Conservation (phyloP, 2,888 invertebrate genomes). For the Cenopis cana region DNA sequence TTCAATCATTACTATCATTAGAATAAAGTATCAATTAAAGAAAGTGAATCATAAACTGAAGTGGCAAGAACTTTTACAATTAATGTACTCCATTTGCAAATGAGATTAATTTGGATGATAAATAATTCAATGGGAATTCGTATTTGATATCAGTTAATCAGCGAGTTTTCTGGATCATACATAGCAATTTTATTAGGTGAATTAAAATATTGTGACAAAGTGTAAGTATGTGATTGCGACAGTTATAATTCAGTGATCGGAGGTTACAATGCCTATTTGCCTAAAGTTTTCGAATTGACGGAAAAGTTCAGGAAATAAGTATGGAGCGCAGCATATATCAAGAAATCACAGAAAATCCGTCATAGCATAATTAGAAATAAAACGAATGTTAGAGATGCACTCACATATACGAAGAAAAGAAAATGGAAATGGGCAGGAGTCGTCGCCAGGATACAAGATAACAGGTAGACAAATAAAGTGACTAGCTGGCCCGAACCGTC, state of each 20-base stretch:
- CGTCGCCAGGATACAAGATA: too few species aligned
- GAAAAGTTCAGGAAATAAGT: too few species aligned
- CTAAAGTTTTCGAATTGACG: too few species aligned
- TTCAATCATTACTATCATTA: constrained; percentile 27
- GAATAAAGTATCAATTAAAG: constrained; percentile 28
- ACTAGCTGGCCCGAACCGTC: too few species aligned
- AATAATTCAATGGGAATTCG: constrained; percentile 8
- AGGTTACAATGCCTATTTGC: too few species aligned
- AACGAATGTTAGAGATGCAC: too few species aligned
- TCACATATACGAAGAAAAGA: too few species aligned
- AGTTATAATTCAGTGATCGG: background rate
- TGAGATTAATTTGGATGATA: constrained; percentile 22
- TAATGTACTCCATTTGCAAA: constrained; percentile 29
- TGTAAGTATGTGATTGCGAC: background rate
- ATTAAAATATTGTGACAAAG: background rate
- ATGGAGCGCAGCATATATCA: too few species aligned
- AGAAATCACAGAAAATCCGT: too few species aligned
- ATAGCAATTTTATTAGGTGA: background rate
- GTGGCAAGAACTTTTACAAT: constrained; percentile 23
- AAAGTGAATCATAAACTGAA: constrained; percentile 31
- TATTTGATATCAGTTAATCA: constrained; percentile 28
- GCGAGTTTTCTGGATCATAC: background rate
- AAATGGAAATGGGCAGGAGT: too few species aligned
- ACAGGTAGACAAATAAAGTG: too few species aligned
- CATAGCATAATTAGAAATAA: too few species aligned